Evolutionary conservation across 2,797 vertebrate genomes (phyloP).

Genomic region (Darevskia nairensis): DNA sequence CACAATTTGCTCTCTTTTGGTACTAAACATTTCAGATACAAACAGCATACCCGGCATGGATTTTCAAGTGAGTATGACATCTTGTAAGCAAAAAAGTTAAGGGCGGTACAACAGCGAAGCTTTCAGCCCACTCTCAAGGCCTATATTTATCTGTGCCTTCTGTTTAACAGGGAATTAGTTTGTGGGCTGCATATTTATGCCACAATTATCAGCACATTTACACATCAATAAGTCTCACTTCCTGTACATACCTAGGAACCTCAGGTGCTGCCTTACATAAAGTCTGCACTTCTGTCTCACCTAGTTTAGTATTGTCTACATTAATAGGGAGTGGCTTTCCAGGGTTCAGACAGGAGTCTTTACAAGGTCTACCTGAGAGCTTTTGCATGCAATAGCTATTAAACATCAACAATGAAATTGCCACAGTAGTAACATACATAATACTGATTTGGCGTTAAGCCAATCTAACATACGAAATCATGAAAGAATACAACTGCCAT

Average conservation of each 20-base stretch:
- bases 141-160: background rate
- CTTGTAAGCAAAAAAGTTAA: background rate
- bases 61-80: background rate
- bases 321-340: too few relatives aligned
- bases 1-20: slow-evolving; percentile 15
- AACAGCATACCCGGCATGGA: background rate
- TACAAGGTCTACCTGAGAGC: too few relatives aligned
- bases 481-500: too few relatives aligned
- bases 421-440: too few relatives aligned
- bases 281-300: too few relatives aligned
- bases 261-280: too few relatives aligned
- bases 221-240: background rate
- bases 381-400: too few relatives aligned
- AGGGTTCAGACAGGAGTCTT: too few relatives aligned
- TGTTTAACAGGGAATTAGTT: background rate
- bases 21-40: background rate
- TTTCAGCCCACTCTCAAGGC: background rate
- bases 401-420: too few relatives aligned
- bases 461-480: too few relatives aligned
- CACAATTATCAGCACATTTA: background rate
- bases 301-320: too few relatives aligned
- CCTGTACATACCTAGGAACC: background rate
- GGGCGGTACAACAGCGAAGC: background rate
- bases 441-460: too few relatives aligned
- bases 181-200: background rate